Conservation (phyloP, 2,888 invertebrate species). For the Lingula anatina region DNA sequence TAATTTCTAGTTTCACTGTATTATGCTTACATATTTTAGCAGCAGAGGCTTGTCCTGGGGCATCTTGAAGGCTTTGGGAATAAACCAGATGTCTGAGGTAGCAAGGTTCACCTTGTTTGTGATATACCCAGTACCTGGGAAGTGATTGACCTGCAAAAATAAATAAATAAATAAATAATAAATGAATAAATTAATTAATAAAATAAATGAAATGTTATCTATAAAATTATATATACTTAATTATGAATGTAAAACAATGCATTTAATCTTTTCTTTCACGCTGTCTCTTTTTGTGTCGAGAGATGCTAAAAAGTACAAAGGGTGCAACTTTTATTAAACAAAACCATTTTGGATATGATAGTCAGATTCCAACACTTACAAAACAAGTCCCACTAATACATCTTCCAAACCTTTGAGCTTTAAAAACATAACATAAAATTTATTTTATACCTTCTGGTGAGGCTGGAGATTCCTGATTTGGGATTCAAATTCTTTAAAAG, state of each 20-base stretch:
- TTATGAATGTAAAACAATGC: no score
- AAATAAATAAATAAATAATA: constrained; percentile 42
- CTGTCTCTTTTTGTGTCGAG: no score
- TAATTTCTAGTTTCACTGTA: no score
- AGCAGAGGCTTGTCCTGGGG: constrained; percentile 71
- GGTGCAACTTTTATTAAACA: no score
- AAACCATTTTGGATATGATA: no score
- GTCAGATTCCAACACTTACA: no score
- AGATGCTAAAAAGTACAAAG: no score
- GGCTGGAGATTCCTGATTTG: constrained; percentile 61
- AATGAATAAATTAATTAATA: no score
- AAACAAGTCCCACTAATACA: no score
- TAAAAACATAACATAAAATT: neutral
- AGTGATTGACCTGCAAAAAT: constrained; percentile 94
- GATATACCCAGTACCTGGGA: constrained; percentile 88
- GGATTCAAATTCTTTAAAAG: constrained; percentile 63
- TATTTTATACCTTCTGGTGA: constrained; percentile 63
- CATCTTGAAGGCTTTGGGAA: constrained; percentile 83
- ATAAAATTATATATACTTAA: no score
- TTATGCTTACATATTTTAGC: constrained; percentile 64
- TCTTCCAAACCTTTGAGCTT: neutral
- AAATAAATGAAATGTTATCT: constrained; percentile 1
- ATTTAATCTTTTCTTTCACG: no score
- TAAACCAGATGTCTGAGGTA: constrained; percentile 66
- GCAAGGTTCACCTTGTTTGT: constrained; percentile 90